Conservation (phyloP, 2,113 vertebrate species). For the Entomyzon cyanotis region DNA sequence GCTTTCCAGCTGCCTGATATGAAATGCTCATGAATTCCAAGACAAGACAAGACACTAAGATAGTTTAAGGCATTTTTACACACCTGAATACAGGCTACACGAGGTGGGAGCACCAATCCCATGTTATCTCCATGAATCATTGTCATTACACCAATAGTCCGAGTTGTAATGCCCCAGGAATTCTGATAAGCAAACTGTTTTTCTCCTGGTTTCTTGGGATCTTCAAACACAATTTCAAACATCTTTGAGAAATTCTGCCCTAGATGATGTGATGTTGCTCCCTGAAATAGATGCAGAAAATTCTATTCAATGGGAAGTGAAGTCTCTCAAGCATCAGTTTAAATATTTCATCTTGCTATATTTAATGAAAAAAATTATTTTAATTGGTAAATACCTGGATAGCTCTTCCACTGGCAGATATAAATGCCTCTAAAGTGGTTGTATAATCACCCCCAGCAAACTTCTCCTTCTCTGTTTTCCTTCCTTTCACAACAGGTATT, state of each 20-base stretch:
- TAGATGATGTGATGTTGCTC: conserved; percentile 94
- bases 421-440: conserved; percentile 92
- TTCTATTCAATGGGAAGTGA: neutral
- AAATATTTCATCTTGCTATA: neutral
- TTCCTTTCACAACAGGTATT: conserved; percentile 94
- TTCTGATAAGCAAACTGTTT: conserved; percentile 96
- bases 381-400: conserved; percentile 83
- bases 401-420: conserved; percentile 94
- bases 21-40: neutral
- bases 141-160: conserved; percentile 94
- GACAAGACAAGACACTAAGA: neutral
- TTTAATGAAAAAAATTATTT: neutral
- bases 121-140: conserved; percentile 99
- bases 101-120: conserved; percentile 92
- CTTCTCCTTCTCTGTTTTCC: conserved; percentile 97
- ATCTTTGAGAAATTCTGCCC: conserved; percentile 98
- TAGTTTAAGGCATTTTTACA: neutral
- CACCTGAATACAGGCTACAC: conserved; percentile 93
- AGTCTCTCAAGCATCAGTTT: neutral
- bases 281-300: conserved; percentile 75
- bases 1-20: neutral
- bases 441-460: conserved; percentile 98
- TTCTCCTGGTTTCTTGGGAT: conserved; percentile 91
- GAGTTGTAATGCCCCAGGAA: conserved; percentile 96
- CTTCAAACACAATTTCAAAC: conserved; percentile 97